Percentiles rank a stretch among this genome's conserved stretches.
Evolutionary conservation across 1,140 invertebrate species (phyloP).

Genomic region (Pantala flavescens): DNA sequence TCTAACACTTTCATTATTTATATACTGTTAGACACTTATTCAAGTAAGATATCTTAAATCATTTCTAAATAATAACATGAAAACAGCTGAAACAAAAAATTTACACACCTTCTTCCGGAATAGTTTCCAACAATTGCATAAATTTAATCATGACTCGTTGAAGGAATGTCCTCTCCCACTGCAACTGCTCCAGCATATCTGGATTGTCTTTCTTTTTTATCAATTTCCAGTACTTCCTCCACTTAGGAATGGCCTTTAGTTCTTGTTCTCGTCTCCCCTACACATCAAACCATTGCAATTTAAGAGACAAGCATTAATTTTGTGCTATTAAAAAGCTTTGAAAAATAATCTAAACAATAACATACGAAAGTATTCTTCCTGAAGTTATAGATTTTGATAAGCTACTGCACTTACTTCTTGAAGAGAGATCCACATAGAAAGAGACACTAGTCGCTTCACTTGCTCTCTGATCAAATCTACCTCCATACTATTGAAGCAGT

Average conservation of each 20-base stretch:
- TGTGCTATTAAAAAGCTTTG: not conserved
- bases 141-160: conserved; percentile 86
- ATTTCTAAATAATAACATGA: too few species aligned
- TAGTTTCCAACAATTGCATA: conserved; percentile 65
- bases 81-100: not conserved
- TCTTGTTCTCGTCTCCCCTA: conserved; percentile 68
- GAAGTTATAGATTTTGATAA: not conserved
- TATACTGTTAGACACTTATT: too few species aligned
- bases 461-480: conserved; percentile 84
- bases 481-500: conserved; percentile 96
- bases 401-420: conserved; percentile 50
- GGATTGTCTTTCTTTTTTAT: conserved; percentile 68
- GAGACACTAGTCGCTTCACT: conserved; percentile 81
- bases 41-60: too few species aligned
- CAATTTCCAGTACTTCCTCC: conserved; percentile 85
- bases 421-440: conserved; percentile 89
- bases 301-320: not conserved
- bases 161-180: conserved; percentile 83
- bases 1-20: too few species aligned
- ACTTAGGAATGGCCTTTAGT: conserved; percentile 76
- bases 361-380: not conserved
- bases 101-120: conserved; percentile 51
- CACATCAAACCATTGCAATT: conserved; percentile 22
- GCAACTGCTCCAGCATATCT: conserved; percentile 55
- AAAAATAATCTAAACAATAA: not conserved